These are phyloP conservation scores for Aldabrachelys gigantea DNA, from an alignment of 2,113 vertebrate species.

Conservation along the genomic window DNA sequence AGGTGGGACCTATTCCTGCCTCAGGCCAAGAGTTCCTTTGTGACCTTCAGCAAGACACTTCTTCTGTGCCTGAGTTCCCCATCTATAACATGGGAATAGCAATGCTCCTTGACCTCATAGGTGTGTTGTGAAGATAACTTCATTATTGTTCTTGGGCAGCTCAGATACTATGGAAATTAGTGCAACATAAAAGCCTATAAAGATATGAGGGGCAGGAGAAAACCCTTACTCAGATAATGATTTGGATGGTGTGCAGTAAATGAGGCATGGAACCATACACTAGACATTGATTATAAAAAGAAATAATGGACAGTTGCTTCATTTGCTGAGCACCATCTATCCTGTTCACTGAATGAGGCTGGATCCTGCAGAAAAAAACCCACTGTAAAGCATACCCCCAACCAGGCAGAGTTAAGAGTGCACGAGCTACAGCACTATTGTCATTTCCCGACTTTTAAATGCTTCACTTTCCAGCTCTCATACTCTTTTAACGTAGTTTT, in stretches of 20 bases:
- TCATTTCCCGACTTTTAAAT: constrained; percentile 52
- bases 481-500: constrained; percentile 53
- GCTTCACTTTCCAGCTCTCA: constrained; percentile 54
- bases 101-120: neutral
- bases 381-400: constrained; percentile 22
- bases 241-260: constrained; percentile 64
- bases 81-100: neutral
- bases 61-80: neutral
- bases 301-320: constrained; percentile 60
- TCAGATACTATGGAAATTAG: constrained; percentile 32
- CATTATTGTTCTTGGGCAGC: constrained; percentile 20
- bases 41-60: neutral
- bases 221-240: constrained; percentile 52
- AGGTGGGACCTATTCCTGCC: neutral
- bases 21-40: neutral
- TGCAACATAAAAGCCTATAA: constrained; percentile 47
- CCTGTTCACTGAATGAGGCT: constrained; percentile 46
- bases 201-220: constrained; percentile 45
- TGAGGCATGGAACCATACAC: constrained; percentile 63
- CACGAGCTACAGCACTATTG: constrained; percentile 34
- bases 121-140: neutral
- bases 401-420: constrained; percentile 57
- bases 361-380: constrained; percentile 59
- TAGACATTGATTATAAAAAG: constrained; percentile 22
- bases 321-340: constrained; percentile 10